Conservation (phyloP, 1,140 invertebrate species). For the Macrostomum lignano region DNA sequence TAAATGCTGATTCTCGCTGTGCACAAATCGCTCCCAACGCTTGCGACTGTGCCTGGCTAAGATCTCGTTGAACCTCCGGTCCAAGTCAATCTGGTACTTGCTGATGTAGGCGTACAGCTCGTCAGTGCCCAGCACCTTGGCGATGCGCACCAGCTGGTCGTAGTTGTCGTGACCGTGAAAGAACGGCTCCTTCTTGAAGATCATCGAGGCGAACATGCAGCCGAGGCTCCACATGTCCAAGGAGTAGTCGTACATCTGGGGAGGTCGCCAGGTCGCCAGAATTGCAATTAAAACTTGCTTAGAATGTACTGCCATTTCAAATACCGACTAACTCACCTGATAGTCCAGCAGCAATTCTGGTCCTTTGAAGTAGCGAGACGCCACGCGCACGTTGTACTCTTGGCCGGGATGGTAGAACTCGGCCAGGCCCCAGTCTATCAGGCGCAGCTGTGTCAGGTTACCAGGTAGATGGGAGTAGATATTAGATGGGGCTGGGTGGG, state of each 20-base stretch:
- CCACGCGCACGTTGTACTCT: constrained; percentile 93
- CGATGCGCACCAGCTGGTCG: constrained; percentile 93
- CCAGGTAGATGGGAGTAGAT: no score
- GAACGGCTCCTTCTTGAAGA: constrained; percentile 98
- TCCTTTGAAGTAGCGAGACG: constrained; percentile 85
- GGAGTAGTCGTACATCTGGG: constrained; percentile 90
- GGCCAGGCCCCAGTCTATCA: constrained; percentile 97
- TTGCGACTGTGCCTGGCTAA: constrained; percentile 54
- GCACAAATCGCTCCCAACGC: constrained; percentile 94
- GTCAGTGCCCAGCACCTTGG: constrained; percentile 94
- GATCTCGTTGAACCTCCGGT: constrained; percentile 33
- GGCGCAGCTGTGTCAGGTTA: constrained; percentile 37
- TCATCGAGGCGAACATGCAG: constrained; percentile 98
- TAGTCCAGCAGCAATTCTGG: constrained; percentile 94
- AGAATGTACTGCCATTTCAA: no score
- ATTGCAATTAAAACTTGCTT: no score
- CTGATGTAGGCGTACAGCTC: constrained; percentile 95
- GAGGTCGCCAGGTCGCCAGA: no score
- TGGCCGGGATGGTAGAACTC: constrained; percentile 99
- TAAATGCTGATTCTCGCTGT: constrained; percentile 94
- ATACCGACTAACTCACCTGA: no score
- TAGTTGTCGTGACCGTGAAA: constrained; percentile 99
- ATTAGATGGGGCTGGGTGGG: no score
- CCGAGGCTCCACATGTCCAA: constrained; percentile 98
- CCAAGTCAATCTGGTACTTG: constrained; percentile 96